A percentile compares a stretch with the other conserved stretches of the same genome.
phyloP scores from a whole-genome alignment of 2,113 vertebrate genomes.

The Neotoma lepida region DNA sequence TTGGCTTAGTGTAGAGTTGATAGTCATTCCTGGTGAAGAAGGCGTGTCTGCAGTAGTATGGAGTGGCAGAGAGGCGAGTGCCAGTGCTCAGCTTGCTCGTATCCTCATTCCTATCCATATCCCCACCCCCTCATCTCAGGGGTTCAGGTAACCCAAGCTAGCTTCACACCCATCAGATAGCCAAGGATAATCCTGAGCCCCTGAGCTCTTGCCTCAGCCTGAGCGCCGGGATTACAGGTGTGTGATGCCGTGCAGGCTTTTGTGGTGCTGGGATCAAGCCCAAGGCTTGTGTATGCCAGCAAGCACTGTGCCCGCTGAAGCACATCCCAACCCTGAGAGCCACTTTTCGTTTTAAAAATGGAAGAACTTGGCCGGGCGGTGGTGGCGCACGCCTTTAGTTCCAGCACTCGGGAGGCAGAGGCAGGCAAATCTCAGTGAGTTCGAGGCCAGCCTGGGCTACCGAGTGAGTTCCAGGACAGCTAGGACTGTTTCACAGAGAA shows the following conservation, averaged over 20 bases:
- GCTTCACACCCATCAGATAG: neutral
- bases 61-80: neutral
- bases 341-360: neutral
- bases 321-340: neutral
- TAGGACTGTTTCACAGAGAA: no score
- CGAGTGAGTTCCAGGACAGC: no score
- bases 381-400: no score
- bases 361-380: neutral
- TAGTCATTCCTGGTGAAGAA: neutral
- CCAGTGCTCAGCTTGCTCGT: neutral
- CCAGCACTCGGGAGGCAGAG: no score
- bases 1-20: neutral
- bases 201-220: neutral
- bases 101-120: neutral
- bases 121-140: neutral
- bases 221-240: neutral
- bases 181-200: neutral
- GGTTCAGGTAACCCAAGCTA: neutral
- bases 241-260: neutral
- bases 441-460: no score
- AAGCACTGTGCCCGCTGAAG: neutral
- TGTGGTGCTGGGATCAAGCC: neutral
- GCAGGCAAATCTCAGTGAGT: no score
- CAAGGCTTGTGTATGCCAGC: neutral
- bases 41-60: no score